Percentiles rank a stretch among this genome's conserved stretches.
phyloP scores from a whole-genome alignment of 2,888 invertebrate species.

The Agrochola litura region DNA sequence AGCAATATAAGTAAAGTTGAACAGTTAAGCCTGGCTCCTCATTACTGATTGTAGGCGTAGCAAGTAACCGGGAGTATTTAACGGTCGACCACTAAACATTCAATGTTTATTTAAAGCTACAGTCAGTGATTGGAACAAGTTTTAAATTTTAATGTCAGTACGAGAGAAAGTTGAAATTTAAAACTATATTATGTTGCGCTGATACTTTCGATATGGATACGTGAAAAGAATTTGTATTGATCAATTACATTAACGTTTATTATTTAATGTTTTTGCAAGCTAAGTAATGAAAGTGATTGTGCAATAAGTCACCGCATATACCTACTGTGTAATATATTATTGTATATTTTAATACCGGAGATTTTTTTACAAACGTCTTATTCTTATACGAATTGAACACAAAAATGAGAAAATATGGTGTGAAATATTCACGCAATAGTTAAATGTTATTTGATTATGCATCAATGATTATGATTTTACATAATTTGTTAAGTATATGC shows the following conservation, averaged over 20 bases:
- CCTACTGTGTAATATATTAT: background rate
- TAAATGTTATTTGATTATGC: background rate
- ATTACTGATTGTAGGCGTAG: conserved; percentile 81
- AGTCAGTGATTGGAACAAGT: conserved; percentile 85
- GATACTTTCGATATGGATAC: conserved; percentile 78
- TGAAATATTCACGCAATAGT: conserved; percentile 7
- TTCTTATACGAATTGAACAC: background rate
- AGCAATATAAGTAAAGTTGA: conserved; percentile 57
- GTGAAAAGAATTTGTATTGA: conserved; percentile 74
- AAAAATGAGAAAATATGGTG: background rate
- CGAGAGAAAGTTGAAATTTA: conserved; percentile 84
- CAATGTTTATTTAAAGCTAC: conserved; percentile 82
- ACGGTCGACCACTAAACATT: conserved; percentile 79
- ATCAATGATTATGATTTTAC: background rate
- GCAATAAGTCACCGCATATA: conserved; percentile 10
- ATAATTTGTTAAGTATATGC: background rate
- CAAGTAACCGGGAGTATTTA: conserved; percentile 85
- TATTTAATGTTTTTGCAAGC: conserved; percentile 42
- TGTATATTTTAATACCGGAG: background rate
- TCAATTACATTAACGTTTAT: conserved; percentile 41
- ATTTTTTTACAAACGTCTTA: conserved; percentile 2
- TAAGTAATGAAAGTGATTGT: conserved; percentile 19
- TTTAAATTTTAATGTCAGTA: conserved; percentile 87
- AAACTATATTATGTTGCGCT: conserved; percentile 76
- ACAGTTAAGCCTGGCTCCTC: conserved; percentile 76